phyloP scores from a whole-genome alignment of 2,797 vertebrate genomes.

The Mallotus villosus region DNA sequence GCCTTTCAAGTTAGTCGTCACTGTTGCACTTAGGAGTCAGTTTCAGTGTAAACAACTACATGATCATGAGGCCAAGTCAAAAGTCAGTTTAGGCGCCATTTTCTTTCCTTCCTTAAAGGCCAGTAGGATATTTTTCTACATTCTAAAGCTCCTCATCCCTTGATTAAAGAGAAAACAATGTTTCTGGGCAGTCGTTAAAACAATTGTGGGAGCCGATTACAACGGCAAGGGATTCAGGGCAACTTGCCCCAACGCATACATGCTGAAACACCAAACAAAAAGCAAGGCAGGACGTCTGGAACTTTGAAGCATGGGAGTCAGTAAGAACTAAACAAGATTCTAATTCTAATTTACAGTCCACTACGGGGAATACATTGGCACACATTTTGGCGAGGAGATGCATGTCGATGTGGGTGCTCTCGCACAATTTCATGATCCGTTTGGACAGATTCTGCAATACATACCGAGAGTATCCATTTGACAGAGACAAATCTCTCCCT shows the following conservation, averaged over 20 bases:
- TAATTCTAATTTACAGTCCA: conserved; percentile 25
- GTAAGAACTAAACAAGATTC: conserved; percentile 28
- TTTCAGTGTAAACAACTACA: conserved; percentile 1
- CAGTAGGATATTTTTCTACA: conserved; percentile 21
- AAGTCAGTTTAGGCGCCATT: conserved; percentile 5
- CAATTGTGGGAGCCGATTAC: conserved; percentile 40
- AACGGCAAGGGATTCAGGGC: conserved; percentile 37
- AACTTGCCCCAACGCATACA: conserved; percentile 7
- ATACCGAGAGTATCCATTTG: conserved; percentile 29
- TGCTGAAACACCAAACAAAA: conserved; percentile 8
- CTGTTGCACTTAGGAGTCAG: conserved; percentile 37
- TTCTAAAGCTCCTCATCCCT: conserved; percentile 22
- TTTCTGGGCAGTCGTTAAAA: conserved; percentile 44
- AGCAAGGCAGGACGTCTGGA: conserved; percentile 15
- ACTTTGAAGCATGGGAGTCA: conserved; percentile 35
- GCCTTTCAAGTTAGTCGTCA: conserved; percentile 61
- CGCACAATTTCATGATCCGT: conserved; percentile 32
- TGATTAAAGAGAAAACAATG: conserved; percentile 29
- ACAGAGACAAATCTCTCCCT: background rate
- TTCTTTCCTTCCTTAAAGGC: conserved; percentile 13
- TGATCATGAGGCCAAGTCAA: background rate
- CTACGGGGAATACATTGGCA: conserved; percentile 21
- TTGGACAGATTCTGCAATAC: conserved; percentile 11
- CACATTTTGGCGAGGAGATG: conserved; percentile 24
- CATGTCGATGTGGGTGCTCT: conserved; percentile 7